phyloP scores from a whole-genome alignment of 2,797 vertebrate species.

The Astyanax mexicanus region DNA sequence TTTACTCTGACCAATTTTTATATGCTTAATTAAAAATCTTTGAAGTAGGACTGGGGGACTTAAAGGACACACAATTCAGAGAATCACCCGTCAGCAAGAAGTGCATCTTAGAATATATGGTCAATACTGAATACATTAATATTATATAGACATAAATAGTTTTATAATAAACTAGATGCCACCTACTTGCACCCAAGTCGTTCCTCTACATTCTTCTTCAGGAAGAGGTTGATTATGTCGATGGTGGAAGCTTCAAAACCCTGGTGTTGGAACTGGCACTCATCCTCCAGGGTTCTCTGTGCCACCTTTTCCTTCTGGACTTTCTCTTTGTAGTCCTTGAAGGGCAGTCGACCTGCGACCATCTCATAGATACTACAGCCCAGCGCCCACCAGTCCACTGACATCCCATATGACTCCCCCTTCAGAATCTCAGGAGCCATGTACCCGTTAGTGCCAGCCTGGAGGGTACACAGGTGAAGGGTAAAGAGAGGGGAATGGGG shows the following conservation, averaged over 20 bases:
- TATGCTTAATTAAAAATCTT: too few species aligned
- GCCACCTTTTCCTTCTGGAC: slow-evolving; percentile 85
- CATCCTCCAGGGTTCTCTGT: slow-evolving; percentile 87
- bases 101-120: too few species aligned
- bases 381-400: slow-evolving; percentile 93
- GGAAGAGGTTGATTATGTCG: slow-evolving; percentile 83
- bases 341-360: slow-evolving; percentile 88
- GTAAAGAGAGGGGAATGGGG: neutral
- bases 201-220: slow-evolving; percentile 81
- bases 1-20: too few species aligned
- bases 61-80: too few species aligned
- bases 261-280: slow-evolving; percentile 82
- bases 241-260: slow-evolving; percentile 82
- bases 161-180: too few species aligned
- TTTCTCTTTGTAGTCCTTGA: slow-evolving; percentile 89
- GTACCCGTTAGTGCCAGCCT: slow-evolving; percentile 78
- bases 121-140: too few species aligned
- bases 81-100: too few species aligned
- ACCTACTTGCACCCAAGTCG: slow-evolving; percentile 88
- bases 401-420: slow-evolving; percentile 83
- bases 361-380: slow-evolving; percentile 94
- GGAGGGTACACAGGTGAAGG: slow-evolving; percentile 13
- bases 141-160: too few species aligned
- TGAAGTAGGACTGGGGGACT: too few species aligned
- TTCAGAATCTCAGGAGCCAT: slow-evolving; percentile 79